Conservation (phyloP, 2,113 vertebrate species). For the Indri indri region DNA sequence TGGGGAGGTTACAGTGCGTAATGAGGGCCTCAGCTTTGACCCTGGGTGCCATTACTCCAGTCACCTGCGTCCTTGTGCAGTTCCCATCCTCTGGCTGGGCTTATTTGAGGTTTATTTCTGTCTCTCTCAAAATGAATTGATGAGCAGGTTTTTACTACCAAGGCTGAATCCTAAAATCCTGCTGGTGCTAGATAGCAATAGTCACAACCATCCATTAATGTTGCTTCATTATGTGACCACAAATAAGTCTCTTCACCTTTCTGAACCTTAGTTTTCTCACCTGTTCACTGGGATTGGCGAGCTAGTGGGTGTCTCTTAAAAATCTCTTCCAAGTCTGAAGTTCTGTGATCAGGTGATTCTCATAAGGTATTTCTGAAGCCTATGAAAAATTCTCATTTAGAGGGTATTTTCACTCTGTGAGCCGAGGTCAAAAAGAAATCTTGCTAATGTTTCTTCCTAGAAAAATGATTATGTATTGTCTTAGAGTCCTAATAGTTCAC, state of each 20-base stretch:
- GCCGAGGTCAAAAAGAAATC: neutral
- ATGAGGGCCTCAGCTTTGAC: neutral
- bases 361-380: neutral
- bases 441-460: neutral
- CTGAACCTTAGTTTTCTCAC: neutral
- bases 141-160: neutral
- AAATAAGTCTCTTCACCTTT: neutral
- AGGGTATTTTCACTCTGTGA: neutral
- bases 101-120: slow-evolving; percentile 31
- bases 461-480: neutral
- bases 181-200: neutral
- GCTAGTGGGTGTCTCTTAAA: neutral
- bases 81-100: neutral
- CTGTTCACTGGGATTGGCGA: neutral
- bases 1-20: neutral
- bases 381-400: neutral
- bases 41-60: neutral
- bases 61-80: neutral
- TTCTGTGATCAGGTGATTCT: neutral
- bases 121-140: neutral
- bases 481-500: neutral
- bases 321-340: neutral
- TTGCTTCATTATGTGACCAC: neutral
- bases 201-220: neutral
- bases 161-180: neutral